phyloP scores from a whole-genome alignment of 1,140 invertebrate species.

The Trypoxylus dichotomus region DNA sequence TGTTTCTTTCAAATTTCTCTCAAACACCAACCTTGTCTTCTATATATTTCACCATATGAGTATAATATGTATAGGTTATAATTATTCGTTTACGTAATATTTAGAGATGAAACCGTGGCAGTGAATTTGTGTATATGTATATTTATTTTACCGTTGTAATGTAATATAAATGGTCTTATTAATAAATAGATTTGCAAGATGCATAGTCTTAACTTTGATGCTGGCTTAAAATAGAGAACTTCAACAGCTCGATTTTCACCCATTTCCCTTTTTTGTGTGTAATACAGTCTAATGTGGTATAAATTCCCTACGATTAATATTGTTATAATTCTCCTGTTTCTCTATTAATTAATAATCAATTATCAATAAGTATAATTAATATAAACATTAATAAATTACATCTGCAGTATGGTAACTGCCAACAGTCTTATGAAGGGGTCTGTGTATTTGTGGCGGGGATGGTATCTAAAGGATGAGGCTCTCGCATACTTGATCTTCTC shows the following conservation, averaged over 20 bases:
- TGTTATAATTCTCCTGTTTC: not conserved
- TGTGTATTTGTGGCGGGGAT: not conserved
- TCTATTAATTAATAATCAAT: not conserved
- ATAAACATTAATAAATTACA: slow-evolving; percentile 9
- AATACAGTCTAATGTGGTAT: not conserved
- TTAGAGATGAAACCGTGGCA: not conserved
- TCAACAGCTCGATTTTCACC: not conserved
- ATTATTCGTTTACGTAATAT: not conserved
- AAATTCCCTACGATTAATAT: slow-evolving; percentile 11
- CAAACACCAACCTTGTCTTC: not conserved
- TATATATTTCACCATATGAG: not conserved
- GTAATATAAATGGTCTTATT: not conserved
- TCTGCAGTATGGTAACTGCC: slow-evolving; percentile 13
- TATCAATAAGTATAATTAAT: not conserved
- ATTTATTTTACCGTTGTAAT: too few species aligned
- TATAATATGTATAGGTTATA: not conserved
- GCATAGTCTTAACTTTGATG: not conserved
- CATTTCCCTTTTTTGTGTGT: not conserved
- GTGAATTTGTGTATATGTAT: not conserved
- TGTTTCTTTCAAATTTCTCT: not conserved
- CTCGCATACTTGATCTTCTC: not conserved
- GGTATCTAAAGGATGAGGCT: not conserved
- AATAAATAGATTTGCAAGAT: not conserved
- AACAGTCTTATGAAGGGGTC: slow-evolving; percentile 3
- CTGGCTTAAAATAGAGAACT: not conserved